These are phyloP conservation scores for Aurelia sp. DNA, from an alignment of 30 jellyfish, hydroid and myxozoan genomes.

Conservation along the genomic window DNA sequence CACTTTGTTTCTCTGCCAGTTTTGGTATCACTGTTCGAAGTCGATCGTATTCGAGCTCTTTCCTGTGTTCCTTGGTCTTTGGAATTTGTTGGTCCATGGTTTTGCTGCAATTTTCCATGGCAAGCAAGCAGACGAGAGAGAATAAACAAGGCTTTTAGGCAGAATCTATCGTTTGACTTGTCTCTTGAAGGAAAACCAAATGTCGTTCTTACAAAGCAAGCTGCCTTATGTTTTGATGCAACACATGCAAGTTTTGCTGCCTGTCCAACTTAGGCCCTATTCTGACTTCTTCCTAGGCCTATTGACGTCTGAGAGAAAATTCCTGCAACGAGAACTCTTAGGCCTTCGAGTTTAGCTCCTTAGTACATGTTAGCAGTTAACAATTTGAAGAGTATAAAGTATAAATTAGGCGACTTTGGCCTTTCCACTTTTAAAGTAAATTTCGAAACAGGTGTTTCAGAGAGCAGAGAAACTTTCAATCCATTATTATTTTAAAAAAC, in stretches of 20 bases:
- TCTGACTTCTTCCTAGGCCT: no score
- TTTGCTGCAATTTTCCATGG: background rate
- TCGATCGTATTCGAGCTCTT: slow-evolving; percentile 56
- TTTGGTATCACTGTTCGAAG: slow-evolving; percentile 58
- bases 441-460: slow-evolving; percentile 77
- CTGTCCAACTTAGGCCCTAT: no score
- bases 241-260: no score
- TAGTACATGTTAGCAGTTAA: background rate
- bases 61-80: background rate
- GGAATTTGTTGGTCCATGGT: background rate
- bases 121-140: no score
- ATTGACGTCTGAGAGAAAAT: no score
- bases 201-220: no score
- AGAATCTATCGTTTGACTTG: no score
- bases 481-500: slow-evolving; percentile 81
- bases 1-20: slow-evolving; percentile 67
- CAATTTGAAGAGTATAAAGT: slow-evolving; percentile 26
- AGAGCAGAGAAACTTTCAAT: slow-evolving; percentile 58
- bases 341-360: background rate
- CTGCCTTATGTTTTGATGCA: no score
- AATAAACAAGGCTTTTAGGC: no score
- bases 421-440: slow-evolving; percentile 77
- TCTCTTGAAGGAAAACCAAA: no score
- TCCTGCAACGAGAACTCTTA: no score
- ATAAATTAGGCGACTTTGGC: slow-evolving; percentile 68